Percentiles rank a stretch among this genome's conserved stretches.
These are phyloP conservation scores for Sylvia borin DNA, from an alignment of 2,797 vertebrate genomes.

Conservation along the genomic window DNA sequence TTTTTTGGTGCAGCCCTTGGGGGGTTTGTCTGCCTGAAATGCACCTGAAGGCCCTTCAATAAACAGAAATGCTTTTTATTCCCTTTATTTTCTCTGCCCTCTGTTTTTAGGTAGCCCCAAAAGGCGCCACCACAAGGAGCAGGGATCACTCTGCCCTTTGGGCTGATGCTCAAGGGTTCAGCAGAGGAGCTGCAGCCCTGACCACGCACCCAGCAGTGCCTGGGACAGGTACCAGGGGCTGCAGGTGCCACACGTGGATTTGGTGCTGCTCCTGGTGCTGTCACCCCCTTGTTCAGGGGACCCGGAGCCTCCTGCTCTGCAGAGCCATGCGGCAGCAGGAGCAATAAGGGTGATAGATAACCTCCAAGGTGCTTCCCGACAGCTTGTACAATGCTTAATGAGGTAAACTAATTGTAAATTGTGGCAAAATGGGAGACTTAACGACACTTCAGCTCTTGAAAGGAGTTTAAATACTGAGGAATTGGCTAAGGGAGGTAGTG, in stretches of 20 bases:
- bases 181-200: background rate
- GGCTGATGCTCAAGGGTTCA: background rate
- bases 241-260: background rate
- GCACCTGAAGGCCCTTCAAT: background rate
- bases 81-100: fast-evolving
- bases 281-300: fast-evolving
- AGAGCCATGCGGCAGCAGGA: background rate
- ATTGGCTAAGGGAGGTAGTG: background rate
- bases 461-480: slow-evolving; percentile 32
- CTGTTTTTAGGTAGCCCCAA: background rate
- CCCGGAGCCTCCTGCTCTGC: background rate
- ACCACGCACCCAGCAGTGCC: fast-evolving
- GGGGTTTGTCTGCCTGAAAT: fast-evolving
- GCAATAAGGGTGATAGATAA: slow-evolving; percentile 2
- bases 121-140: background rate
- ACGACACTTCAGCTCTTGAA: slow-evolving; percentile 59
- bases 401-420: slow-evolving; percentile 70
- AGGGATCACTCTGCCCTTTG: fast-evolving
- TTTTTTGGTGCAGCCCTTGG: background rate
- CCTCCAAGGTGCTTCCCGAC: slow-evolving; percentile 12
- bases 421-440: slow-evolving; percentile 57
- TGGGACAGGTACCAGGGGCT: background rate
- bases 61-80: background rate
- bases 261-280: fast-evolving
- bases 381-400: slow-evolving; percentile 54